Base-by-base conservation (phyloP, 1,140 invertebrate genomes). In the Tachypleus tridentatus region DNA sequence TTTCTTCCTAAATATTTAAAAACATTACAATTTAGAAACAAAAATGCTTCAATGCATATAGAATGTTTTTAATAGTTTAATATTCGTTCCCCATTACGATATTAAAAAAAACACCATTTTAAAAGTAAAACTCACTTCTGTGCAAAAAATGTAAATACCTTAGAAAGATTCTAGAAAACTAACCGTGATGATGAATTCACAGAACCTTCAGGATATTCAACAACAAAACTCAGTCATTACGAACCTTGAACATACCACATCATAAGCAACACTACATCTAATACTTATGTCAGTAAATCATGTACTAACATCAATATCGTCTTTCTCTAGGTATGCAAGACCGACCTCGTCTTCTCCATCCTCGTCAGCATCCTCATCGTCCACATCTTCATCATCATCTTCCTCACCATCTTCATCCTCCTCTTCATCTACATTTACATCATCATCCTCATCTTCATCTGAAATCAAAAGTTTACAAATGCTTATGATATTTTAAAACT, bases 261-360 rank as follows among this genome's bases (percentile, higher is more conserved):
- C 4, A 49, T 59, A 51, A 62, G 29, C 29, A 29, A 29, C 29
- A 29, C 29, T 29, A 29, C 29, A 29, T 29, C 29, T 29, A 29
- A 29, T 29, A 29, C 29, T 29, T 29, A 29, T 29, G 29, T 29
- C 29, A 29, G 29, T 29, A 29, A 51, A 10, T 56, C 8, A n/a
- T 47, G 64, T 47, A 74, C 73, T 76, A 73, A 81, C 82, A 77
- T 84, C 85, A 61, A 87, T 73, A 75, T 86, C 82, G 63, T 86
- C 82, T 74, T 86, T 85, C 76, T 89, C 87, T 59, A 90, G 82
- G 68, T 84, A 81, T 72, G 80, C 82, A 64, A 89, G 80, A 68
- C 84, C 85, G 65, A 88, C 78, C 71, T 84, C 76, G 47, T 74
- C 73, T 69, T 76, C 74, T 60, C 74, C 77, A 67, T 85, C 82